A percentile compares a stretch with the other conserved stretches of the same genome.
These are phyloP conservation scores for Alouatta palliata DNA, from an alignment of 2,113 vertebrate species.

Conservation along the genomic window DNA sequence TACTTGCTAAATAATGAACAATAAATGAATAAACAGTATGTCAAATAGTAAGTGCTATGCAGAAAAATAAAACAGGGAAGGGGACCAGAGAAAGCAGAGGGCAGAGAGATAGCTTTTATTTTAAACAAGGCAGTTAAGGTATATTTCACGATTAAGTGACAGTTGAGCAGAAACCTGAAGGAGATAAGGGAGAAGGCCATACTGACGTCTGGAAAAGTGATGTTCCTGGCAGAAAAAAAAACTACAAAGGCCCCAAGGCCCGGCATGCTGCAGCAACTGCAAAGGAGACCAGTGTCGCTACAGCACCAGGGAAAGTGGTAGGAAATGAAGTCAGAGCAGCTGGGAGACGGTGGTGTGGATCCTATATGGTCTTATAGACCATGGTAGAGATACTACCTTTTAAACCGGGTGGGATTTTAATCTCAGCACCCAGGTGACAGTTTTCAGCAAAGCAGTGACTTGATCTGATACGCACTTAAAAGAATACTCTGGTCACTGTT, in stretches of 20 bases:
- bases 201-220: neutral
- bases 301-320: neutral
- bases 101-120: neutral
- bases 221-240: neutral
- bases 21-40: neutral
- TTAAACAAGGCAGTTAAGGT: neutral
- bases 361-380: neutral
- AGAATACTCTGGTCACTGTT: neutral
- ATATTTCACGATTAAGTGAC: neutral
- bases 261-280: neutral
- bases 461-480: neutral
- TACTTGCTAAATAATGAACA: neutral
- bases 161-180: neutral
- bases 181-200: neutral
- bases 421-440: neutral
- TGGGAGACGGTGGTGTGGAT: neutral
- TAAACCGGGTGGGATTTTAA: neutral
- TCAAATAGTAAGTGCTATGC: neutral
- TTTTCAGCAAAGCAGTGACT: neutral
- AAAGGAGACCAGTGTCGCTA: neutral
- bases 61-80: neutral
- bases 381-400: neutral
- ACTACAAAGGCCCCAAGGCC: neutral
- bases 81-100: neutral
- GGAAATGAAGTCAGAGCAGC: neutral